Evolutionary conservation across 2,888 invertebrate species (phyloP).

Genomic region (Yponomeuta cagnagella): DNA sequence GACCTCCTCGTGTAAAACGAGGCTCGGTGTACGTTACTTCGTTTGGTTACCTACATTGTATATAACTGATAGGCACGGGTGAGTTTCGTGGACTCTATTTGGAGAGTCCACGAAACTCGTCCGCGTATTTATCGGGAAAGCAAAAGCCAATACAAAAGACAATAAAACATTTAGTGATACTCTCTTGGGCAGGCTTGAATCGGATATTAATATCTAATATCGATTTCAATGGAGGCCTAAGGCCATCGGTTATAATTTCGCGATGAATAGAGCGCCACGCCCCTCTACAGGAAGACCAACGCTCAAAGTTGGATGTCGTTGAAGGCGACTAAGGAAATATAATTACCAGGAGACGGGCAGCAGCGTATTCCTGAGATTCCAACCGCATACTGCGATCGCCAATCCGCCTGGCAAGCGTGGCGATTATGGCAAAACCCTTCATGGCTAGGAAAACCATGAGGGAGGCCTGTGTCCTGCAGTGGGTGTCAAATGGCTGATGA

Average conservation of each 20-base stretch:
- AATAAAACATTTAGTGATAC: not conserved
- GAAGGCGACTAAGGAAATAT: too few relatives aligned
- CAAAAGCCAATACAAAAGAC: not conserved
- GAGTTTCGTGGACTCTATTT: not conserved
- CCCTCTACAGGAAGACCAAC: not conserved
- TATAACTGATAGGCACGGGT: not conserved
- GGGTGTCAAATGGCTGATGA: too few relatives aligned
- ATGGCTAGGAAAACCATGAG: too few relatives aligned
- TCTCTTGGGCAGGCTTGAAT: not conserved
- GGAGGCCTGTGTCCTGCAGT: too few relatives aligned
- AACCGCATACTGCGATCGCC: too few relatives aligned
- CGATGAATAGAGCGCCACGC: slow-evolving; percentile 12
- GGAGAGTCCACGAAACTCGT: too few relatives aligned
- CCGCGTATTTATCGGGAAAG: too few relatives aligned
- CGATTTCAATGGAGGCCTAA: slow-evolving; percentile 6
- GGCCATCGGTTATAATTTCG: slow-evolving; percentile 9
- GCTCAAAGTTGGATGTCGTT: too few relatives aligned
- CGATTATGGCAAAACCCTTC: too few relatives aligned
- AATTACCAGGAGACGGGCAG: too few relatives aligned
- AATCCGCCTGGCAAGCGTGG: too few relatives aligned
- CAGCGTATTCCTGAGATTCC: too few relatives aligned
- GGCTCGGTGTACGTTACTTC: not conserved
- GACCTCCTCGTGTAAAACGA: not conserved
- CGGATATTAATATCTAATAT: slow-evolving; percentile 9
- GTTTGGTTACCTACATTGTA: not conserved